Evolutionary conservation across 1,140 invertebrate species (phyloP).

Genomic region (Pemphigus obesinymphae): DNA sequence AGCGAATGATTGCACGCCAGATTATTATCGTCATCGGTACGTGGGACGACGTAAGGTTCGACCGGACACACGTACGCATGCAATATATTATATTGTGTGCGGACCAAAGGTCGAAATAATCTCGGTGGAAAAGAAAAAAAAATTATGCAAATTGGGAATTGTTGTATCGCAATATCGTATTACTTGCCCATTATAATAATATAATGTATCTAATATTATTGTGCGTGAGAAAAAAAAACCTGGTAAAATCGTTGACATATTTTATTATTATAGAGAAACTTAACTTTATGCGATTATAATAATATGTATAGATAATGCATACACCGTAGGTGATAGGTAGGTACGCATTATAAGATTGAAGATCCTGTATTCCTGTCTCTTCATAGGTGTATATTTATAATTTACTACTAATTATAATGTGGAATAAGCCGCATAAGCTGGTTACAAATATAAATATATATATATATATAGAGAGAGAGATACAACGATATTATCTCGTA

Average conservation of each 20-base stretch:
- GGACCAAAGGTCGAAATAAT: conserved; percentile 19
- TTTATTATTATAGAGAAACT: not conserved
- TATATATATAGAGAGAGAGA: too few species aligned
- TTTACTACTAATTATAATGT: too few species aligned
- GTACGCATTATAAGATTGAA: too few species aligned
- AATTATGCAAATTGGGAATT: conserved; percentile 1
- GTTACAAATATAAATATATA: too few species aligned
- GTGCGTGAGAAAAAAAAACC: not conserved
- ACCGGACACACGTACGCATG: not conserved
- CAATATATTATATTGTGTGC: not conserved
- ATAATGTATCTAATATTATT: too few species aligned
- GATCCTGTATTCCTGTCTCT: too few species aligned
- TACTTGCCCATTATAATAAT: not conserved
- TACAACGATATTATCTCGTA: too few species aligned
- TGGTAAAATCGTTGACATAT: not conserved
- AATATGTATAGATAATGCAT: too few species aligned
- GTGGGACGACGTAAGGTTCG: not conserved
- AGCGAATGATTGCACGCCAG: not conserved
- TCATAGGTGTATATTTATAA: too few species aligned
- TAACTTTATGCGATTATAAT: too few species aligned
- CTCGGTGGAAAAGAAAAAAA: not conserved
- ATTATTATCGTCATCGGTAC: not conserved
- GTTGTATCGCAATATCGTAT: not conserved
- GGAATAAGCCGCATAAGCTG: too few species aligned
- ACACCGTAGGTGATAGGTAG: too few species aligned